These are phyloP conservation scores for Micronycteris hirsuta DNA, from an alignment of 2,113 vertebrate species.

Conservation along the genomic window DNA sequence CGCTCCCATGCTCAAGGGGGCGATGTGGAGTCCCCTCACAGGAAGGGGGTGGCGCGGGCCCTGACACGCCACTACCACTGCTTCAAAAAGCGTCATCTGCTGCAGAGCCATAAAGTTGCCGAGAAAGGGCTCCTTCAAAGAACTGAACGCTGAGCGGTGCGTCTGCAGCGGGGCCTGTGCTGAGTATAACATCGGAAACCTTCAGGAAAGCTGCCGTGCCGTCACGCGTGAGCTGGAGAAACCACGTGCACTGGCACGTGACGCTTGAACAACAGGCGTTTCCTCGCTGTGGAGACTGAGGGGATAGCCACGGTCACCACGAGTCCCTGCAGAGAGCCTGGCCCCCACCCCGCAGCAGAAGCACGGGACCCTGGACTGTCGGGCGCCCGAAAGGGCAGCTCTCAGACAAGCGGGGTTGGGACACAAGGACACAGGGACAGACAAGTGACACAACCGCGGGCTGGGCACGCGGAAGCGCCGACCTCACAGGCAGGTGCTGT, in stretches of 20 bases:
- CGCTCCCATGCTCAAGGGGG: background rate
- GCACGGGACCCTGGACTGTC: background rate
- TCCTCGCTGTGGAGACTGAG: background rate
- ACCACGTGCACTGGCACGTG: background rate
- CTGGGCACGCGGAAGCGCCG: background rate
- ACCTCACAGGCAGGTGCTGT: background rate
- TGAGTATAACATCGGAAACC: background rate
- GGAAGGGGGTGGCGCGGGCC: background rate
- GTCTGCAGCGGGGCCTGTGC: background rate
- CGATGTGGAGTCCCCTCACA: background rate
- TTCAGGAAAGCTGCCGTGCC: background rate
- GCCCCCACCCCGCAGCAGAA: background rate
- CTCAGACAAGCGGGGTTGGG: accelerated
- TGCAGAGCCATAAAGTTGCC: accelerated
- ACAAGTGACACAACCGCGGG: background rate
- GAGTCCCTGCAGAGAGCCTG: background rate
- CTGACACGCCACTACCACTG: accelerated
- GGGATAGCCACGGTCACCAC: accelerated
- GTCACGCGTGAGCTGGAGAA: background rate
- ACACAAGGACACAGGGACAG: background rate
- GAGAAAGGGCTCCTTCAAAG: background rate
- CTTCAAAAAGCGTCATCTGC: accelerated
- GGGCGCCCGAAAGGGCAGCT: background rate
- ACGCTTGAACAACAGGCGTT: background rate
- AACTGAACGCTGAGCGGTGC: accelerated